Base-by-base conservation (phyloP, 1,140 invertebrate species). In the Achatina immaculata region DNA sequence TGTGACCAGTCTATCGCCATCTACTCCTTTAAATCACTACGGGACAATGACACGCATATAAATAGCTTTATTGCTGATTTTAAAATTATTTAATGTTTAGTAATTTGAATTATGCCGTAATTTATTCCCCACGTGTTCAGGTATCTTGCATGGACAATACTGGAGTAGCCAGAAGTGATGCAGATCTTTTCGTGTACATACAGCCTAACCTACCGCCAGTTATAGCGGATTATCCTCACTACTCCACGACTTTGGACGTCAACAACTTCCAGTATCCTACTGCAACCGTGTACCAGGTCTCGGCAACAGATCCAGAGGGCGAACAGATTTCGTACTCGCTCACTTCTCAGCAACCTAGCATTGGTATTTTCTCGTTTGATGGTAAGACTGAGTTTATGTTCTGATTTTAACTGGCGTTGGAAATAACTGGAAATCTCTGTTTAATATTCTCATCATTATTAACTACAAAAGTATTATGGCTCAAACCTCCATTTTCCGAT, bases 321-420 rank as follows among this genome's bases (percentile, higher is more conserved):
- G 71, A 73, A 21, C 9, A 42, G 4, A 42, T 73, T 42, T 48
- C 71, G 31, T 73, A 73, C 71, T 11, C 71, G 11, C 71, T 51
- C 2, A 6, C 28, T 1, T 51, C 42, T 31, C 71, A 73, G 31
- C 42, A 51, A 34, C 71, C 71, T 48, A 73, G 34, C 36, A 45
- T 28, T 21, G 71, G 71, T 21, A n/a, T 73, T 1, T 73, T 73
- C 31, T 48, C 16, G 2, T 11, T 73, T 6, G 42, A 73, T 36
- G 7, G 71, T 73, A 51, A 73, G 71, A n/a, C 9, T 28, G 9
- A 19, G 31, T 66, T 19, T 66, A 7, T 66, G 24, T 51, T n/a
- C n/a, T n/a, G n/a, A n/a, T n/a, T n/a, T n/a, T n/a, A n/a, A n/a
- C n/a, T n/a, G n/a, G n/a, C n/a, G n/a, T n/a, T n/a, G n/a, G n/a